Evolutionary conservation across 1,140 invertebrate species (phyloP), one percentile per base, ranked within the genome.

Genomic region (Solenopsis invicta): DNA sequence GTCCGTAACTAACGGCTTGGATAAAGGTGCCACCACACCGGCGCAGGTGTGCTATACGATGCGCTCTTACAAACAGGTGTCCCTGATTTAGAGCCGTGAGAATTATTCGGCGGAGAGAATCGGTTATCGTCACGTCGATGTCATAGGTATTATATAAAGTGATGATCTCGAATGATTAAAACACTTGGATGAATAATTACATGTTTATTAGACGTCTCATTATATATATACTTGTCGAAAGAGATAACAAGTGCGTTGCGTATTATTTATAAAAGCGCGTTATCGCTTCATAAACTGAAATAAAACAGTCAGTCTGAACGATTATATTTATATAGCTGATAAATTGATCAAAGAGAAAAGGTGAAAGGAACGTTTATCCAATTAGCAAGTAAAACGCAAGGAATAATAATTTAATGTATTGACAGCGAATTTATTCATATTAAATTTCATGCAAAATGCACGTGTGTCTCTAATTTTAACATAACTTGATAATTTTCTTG

Each of bases 11-110:
- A 74, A 88, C 76, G 81, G 72, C 56, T 80, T 48, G 80, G 80
- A 62, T 87, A 62, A 88, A 81, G 69, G 61, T 64, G 69, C 66
- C 16, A 29, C 24, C 69, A 75, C 71, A 67, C 59, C 62, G 29
- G 29, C 74, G 18, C 66, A 77, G 85, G 74, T 85, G 88, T 52
- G 37, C 13, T 37, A 29, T 52, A 61, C 21, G 41, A 13, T 13
- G 48, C 37, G 76, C 21, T 29, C 29, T 52, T 52, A 62, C 71
- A 67, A 90, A 90, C 89, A 90, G 89, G 89, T 90, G 89, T 75
- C 86, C 37, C 76, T 88, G 76, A 90, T 90, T 90, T 90, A 90
- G 59, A 56, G 8, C 6, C 64, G 18, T n/a, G 69, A 37, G 16
- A 16, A 71, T 54, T 61, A 37, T 74, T 37, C 21, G 24, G n/a